A percentile compares a stretch with the other conserved stretches of the same genome.
These are phyloP conservation scores for Plusia festucae DNA, from an alignment of 2,888 invertebrate genomes.

Conservation along the genomic window DNA sequence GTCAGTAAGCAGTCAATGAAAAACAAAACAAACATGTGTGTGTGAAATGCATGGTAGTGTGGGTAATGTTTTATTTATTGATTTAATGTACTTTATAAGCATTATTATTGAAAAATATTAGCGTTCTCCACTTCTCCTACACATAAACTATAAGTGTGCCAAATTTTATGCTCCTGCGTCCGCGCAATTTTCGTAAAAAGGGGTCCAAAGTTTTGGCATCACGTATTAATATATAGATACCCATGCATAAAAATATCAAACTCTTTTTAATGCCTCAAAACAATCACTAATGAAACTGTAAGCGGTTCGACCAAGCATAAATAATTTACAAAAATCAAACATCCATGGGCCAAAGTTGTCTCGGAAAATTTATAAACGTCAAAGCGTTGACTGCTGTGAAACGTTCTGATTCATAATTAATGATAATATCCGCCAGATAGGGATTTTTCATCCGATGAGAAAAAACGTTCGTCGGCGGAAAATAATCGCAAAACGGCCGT, in stretches of 20 bases:
- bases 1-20: too few species aligned
- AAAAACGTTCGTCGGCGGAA: constrained; percentile 78
- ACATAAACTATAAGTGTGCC: too few species aligned
- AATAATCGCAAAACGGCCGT: constrained; percentile 79
- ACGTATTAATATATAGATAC: too few species aligned
- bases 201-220: too few species aligned
- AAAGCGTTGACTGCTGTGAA: constrained; percentile 70
- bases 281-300: background rate
- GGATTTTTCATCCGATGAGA: constrained; percentile 81
- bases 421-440: constrained; percentile 86
- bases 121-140: too few species aligned
- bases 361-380: constrained; percentile 76
- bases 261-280: background rate
- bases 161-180: too few species aligned
- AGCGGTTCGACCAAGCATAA: constrained; percentile 23
- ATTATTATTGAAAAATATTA: too few species aligned
- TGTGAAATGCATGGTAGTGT: too few species aligned
- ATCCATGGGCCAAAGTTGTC: constrained; percentile 54
- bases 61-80: too few species aligned
- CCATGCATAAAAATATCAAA: background rate
- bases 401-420: constrained; percentile 85
- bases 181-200: too few species aligned
- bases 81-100: too few species aligned
- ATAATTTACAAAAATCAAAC: constrained; percentile 34
- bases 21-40: too few species aligned